Evolutionary conservation across 35 echinoderm and acorn worm genomes (phyloP).

Genomic region (Ophioderma brevispina): DNA sequence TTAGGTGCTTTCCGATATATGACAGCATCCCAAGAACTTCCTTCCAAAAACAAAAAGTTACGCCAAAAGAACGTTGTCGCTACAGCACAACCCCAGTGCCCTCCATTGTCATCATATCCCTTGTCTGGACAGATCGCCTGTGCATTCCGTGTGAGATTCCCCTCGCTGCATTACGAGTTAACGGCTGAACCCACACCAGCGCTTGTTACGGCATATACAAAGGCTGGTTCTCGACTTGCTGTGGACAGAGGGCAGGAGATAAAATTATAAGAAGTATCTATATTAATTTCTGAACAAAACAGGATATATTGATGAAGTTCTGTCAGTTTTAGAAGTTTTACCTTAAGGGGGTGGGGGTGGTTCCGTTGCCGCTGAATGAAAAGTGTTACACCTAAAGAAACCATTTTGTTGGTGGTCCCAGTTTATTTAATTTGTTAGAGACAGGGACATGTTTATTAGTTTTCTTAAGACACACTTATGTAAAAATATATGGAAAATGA

Average conservation of each 20-base stretch:
- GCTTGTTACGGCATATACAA: constrained; percentile 91
- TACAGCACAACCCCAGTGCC: constrained; percentile 98
- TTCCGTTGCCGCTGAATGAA: too few species aligned
- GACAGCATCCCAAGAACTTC: constrained; percentile 89
- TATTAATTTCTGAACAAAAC: too few species aligned
- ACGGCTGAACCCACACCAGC: constrained; percentile 92
- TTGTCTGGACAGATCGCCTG: constrained; percentile 51
- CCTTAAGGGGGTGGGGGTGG: too few species aligned
- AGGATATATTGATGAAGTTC: too few species aligned
- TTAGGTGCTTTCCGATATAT: neutral
- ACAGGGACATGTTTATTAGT: too few species aligned
- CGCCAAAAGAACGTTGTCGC: constrained; percentile 85
- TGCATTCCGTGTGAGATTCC: constrained; percentile 90
- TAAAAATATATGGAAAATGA: too few species aligned
- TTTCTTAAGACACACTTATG: too few species aligned
- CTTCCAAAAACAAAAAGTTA: constrained; percentile 53
- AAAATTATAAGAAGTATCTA: constrained; percentile 21
- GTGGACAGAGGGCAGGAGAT: too few species aligned
- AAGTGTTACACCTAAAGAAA: too few species aligned
- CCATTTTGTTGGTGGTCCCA: too few species aligned
- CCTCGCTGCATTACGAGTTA: constrained; percentile 70
- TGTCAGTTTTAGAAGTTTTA: too few species aligned
- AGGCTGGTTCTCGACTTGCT: constrained; percentile 92
- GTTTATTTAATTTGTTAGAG: too few species aligned
- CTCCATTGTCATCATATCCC: constrained; percentile 43